These are phyloP conservation scores for Bombycilla garrulus DNA, from an alignment of 2,113 vertebrate species.

Conservation along the genomic window DNA sequence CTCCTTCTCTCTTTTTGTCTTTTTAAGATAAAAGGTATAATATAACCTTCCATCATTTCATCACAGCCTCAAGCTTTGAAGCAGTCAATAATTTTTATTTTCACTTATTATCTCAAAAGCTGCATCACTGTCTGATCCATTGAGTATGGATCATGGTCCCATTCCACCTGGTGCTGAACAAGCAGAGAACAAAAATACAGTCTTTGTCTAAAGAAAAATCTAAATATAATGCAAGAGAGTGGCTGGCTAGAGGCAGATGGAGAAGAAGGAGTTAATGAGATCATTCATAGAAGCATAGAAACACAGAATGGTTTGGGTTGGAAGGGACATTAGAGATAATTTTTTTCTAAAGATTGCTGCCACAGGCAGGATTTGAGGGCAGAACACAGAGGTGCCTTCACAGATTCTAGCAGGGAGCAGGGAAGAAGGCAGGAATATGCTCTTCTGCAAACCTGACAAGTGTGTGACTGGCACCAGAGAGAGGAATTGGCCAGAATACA, in stretches of 20 bases:
- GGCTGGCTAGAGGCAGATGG: neutral
- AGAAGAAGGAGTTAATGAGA: neutral
- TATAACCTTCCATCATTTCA: neutral
- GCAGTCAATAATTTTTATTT: constrained; percentile 41
- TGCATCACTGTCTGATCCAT: neutral
- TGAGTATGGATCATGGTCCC: neutral
- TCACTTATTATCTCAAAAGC: constrained; percentile 28
- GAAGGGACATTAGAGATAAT: neutral
- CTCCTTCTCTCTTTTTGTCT: neutral
- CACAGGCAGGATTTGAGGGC: neutral
- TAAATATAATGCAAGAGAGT: neutral
- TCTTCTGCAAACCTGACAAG: neutral
- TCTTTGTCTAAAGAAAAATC: neutral
- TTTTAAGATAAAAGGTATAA: neutral
- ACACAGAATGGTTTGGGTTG: neutral
- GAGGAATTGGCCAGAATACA: neutral
- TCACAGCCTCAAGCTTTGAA: neutral
- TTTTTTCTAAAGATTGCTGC: neutral
- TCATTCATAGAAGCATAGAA: neutral
- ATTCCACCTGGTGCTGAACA: neutral
- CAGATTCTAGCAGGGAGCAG: neutral
- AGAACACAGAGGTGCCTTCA: neutral
- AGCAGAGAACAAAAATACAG: neutral
- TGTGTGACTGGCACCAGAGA: neutral
- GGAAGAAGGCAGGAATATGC: neutral